A percentile compares a stretch with the other conserved stretches of the same genome.
Conservation (phyloP, 2,797 vertebrate species). For the Scarus forsteni region DNA sequence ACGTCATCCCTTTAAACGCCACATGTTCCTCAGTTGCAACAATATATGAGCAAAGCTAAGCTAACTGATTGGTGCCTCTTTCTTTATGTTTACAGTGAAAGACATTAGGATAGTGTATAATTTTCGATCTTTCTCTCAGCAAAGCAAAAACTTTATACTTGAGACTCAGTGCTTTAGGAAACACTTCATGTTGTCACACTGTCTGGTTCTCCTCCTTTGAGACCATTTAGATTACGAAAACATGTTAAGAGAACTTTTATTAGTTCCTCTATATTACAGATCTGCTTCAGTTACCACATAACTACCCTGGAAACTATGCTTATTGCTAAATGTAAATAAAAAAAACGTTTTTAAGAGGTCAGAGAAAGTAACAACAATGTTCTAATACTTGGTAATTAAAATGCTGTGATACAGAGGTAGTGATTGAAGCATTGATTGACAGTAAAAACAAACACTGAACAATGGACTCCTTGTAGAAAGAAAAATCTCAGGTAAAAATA, state of each 20-base stretch:
- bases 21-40: too few species aligned
- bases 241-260: slow-evolving; percentile 40
- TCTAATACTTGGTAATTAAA: slow-evolving; percentile 76
- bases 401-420: slow-evolving; percentile 78
- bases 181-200: slow-evolving; percentile 60
- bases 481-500: slow-evolving; percentile 59
- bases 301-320: slow-evolving; percentile 44
- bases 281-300: slow-evolving; percentile 41
- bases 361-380: slow-evolving; percentile 65
- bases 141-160: neutral
- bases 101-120: neutral
- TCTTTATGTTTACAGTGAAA: slow-evolving; percentile 5
- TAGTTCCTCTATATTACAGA: slow-evolving; percentile 47
- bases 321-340: slow-evolving; percentile 66
- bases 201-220: slow-evolving; percentile 57
- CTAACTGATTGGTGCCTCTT: neutral
- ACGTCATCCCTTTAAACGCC: too few species aligned
- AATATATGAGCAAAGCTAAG: slow-evolving; percentile 4
- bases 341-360: slow-evolving; percentile 34
- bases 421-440: slow-evolving; percentile 78
- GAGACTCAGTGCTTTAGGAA: slow-evolving; percentile 42
- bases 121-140: slow-evolving; percentile 3
- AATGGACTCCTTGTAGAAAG: slow-evolving; percentile 42
- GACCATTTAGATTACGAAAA: slow-evolving; percentile 40
- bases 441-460: slow-evolving; percentile 66